These are phyloP conservation scores for Dione juno DNA, from an alignment of 2,888 invertebrate genomes.

Conservation along the genomic window DNA sequence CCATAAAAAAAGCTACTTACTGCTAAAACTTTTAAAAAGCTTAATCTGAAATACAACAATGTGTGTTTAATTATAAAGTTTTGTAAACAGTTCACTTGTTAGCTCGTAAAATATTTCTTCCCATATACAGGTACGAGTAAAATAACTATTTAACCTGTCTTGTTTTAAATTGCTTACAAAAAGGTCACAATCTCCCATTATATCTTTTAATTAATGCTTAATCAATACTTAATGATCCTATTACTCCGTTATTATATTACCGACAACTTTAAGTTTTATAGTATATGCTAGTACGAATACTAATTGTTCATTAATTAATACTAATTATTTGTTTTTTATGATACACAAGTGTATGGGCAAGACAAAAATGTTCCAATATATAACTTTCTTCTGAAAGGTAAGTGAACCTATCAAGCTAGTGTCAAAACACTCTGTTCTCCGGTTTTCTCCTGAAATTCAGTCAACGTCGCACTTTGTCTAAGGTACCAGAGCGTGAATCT, in stretches of 20 bases:
- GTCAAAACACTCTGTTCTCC: too few relatives aligned
- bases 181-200: conserved; percentile 12
- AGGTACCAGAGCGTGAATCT: too few relatives aligned
- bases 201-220: conserved; percentile 6
- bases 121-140: not conserved
- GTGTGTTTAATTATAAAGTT: conserved; percentile 19
- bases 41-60: conserved; percentile 3
- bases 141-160: conserved; percentile 15
- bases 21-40: not conserved
- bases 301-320: not conserved
- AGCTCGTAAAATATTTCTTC: conserved; percentile 16
- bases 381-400: too few relatives aligned
- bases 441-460: too few relatives aligned
- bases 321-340: too few relatives aligned
- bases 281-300: not conserved
- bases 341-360: too few relatives aligned
- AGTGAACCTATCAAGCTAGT: too few relatives aligned
- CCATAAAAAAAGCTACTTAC: too few relatives aligned
- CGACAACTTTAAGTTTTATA: not conserved
- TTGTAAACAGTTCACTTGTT: conserved; percentile 8
- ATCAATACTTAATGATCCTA: not conserved
- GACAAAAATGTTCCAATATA: too few relatives aligned
- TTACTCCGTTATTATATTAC: not conserved
- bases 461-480: too few relatives aligned
- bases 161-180: conserved; percentile 12